phyloP scores from a whole-genome alignment of 2,797 vertebrate genomes.

The Pipistrellus pipistrellus region DNA sequence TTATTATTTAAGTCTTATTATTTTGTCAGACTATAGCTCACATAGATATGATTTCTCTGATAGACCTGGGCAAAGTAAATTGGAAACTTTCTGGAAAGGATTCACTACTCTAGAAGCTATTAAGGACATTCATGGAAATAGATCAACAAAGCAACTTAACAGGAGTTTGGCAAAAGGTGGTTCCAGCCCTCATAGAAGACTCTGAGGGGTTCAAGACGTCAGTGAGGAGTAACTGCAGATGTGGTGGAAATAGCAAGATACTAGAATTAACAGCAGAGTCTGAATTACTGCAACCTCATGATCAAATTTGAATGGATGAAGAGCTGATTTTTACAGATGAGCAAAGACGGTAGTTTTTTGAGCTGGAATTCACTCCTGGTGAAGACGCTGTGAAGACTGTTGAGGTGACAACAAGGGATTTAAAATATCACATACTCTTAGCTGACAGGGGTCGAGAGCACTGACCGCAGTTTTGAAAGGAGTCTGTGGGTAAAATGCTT shows the following conservation, averaged over 20 bases:
- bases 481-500: neutral
- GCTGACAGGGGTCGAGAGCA: neutral
- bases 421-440: neutral
- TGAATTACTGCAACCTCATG: neutral
- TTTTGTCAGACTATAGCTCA: neutral
- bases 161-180: neutral
- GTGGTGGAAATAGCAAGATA: neutral
- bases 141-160: neutral
- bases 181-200: neutral
- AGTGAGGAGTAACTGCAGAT: neutral
- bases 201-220: neutral
- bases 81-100: neutral
- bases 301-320: neutral
- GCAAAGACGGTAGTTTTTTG: too few relatives aligned
- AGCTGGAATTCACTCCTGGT: neutral
- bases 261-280: neutral
- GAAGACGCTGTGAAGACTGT: neutral
- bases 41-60: neutral
- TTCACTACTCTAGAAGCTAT: neutral
- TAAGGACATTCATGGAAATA: neutral
- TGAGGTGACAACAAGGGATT: neutral
- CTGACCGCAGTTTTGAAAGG: neutral
- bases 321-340: neutral
- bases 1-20: neutral
- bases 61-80: neutral